phyloP scores from a whole-genome alignment of 2,888 invertebrate species.

The Drosophila robusta region DNA sequence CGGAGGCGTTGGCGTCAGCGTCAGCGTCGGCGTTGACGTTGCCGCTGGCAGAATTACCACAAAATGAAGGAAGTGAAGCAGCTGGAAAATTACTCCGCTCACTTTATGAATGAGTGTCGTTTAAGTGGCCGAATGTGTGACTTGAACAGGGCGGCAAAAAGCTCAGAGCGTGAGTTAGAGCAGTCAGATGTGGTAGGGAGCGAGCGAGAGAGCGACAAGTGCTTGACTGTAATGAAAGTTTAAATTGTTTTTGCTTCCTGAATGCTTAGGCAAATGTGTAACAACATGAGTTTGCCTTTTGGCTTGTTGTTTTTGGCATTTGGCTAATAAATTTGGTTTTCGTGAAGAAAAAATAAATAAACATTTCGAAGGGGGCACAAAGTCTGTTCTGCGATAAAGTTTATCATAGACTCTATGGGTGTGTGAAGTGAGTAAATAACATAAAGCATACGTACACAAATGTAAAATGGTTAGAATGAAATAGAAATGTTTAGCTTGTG shows the following conservation, averaged over 20 bases:
- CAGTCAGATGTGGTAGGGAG: neutral
- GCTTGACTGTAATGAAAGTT: conserved; percentile 73
- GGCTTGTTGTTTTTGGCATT: conserved; percentile 27
- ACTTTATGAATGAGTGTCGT: conserved; percentile 75
- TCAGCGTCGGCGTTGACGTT: conserved; percentile 16
- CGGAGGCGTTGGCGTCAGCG: conserved; percentile 23
- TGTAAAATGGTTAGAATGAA: neutral
- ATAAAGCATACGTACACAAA: neutral
- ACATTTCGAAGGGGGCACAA: conserved; percentile 11
- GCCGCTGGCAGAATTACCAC: conserved; percentile 23
- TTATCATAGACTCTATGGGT: conserved; percentile 39
- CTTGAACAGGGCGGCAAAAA: conserved; percentile 6
- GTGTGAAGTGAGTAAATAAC: conserved; percentile 9
- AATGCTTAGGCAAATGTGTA: conserved; percentile 55
- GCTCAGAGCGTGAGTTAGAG: neutral
- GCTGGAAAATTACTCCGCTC: conserved; percentile 75
- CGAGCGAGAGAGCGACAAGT: conserved; percentile 19
- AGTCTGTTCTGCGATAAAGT: conserved; percentile 48
- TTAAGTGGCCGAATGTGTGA: conserved; percentile 59
- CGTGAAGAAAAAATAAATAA: conserved; percentile 28
- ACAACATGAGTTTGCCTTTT: conserved; percentile 19
- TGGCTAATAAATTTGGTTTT: conserved; percentile 57
- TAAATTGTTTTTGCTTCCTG: conserved; percentile 67
- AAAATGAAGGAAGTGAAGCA: conserved; percentile 61
- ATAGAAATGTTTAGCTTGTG: neutral